Evolutionary conservation across 2,113 vertebrate genomes (phyloP).

Genomic region (Canis aureus): DNA sequence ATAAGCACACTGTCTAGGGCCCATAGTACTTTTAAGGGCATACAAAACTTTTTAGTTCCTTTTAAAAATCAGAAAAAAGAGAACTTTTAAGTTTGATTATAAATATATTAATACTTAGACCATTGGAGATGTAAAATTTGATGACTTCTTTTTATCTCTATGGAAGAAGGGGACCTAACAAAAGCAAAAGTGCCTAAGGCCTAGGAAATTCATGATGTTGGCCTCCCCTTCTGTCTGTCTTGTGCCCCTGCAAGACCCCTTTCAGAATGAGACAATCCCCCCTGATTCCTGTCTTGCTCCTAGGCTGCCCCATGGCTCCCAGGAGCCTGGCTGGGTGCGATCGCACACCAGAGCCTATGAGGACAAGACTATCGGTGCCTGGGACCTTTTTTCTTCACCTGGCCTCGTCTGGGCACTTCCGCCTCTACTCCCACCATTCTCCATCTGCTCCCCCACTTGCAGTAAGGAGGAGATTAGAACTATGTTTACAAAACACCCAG

Average conservation of each 20-base stretch:
- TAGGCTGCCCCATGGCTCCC: neutral
- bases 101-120: neutral
- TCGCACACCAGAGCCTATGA: neutral
- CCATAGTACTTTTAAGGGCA: neutral
- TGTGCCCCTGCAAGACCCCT: neutral
- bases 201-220: neutral
- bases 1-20: fast-evolving
- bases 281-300: neutral
- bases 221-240: fast-evolving
- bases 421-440: too few relatives aligned
- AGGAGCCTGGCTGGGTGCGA: too few relatives aligned
- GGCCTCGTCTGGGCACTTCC: neutral
- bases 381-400: neutral
- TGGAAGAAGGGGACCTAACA: neutral
- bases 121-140: neutral
- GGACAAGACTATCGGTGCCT: neutral
- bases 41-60: neutral
- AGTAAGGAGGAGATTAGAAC: neutral
- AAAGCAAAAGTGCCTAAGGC: neutral
- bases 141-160: neutral
- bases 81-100: neutral
- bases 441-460: neutral
- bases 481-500: neutral
- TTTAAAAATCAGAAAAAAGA: neutral
- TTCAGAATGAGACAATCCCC: neutral